Evolutionary conservation across 2,797 vertebrate species (phyloP), one percentile per base, ranked within the genome.

Genomic region (Zalophus californianus): DNA sequence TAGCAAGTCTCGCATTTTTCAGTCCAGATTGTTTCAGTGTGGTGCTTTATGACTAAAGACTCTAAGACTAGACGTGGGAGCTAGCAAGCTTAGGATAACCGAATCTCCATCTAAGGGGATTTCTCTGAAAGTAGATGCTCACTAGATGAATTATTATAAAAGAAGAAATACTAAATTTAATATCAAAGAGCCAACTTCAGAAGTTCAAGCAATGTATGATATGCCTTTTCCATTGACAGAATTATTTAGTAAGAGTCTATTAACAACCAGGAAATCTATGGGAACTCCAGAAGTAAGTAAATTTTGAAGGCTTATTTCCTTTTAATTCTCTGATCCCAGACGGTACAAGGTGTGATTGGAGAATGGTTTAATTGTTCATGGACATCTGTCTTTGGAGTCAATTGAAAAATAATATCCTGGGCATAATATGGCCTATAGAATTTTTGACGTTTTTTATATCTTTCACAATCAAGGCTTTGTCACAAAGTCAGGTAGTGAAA

Each of bases 271-370:
- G 98, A 98, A 99, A 98, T 44, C 96, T 95, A 97, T 96, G 98
- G 96, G 96, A 98, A 98, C 97, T 97, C 84, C 0, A 23, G 97
- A 97, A 97, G 98, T 98, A 99, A 99, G 97, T 98, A 99, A 99
- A 99, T 99, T 98, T 98, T 99, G 98, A 99, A 98, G 98, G 97
- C 97, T 99, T 99, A 99, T 99, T 99, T 98, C 98, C 98, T 99
- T 98, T 98, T 98, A 98, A 98, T 98, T 98, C 98, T 98, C 98
- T 98, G 98, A 98, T 98, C 98, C 98, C 99, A 99, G 99, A 98
- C 99, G 99, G 98, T 98, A 97, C 97, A 98, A 99, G 98, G 98
- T 98, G 98, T 98, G 98, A 98, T 97, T 98, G 97, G 98, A 99
- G 98, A 99, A 99, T 98, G 95, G 98, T 98, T 99, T 98, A 97